Base-by-base conservation (phyloP, 2,888 invertebrate species). In the Enoplolaimus lenunculus region DNA sequence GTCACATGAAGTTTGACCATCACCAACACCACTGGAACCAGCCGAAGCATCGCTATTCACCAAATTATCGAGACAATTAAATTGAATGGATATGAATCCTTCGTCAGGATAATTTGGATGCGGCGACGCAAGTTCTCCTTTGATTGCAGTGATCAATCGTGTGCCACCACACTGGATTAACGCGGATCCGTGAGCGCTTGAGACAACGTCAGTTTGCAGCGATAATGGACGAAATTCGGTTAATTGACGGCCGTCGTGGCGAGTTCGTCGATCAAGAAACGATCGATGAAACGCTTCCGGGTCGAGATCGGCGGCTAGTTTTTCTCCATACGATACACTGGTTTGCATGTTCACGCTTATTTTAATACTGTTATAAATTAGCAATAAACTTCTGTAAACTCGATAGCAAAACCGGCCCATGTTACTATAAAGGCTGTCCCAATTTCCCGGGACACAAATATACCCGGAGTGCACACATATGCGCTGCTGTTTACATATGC, bases 271-370 rank as follows among this genome's bases (percentile, higher is more conserved):
- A 21, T 45, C 21, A 13, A 45, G 21, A 45, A 45, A 45, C 21
- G 45, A 45, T 21, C 7, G 21, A 45, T 45, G 21, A 45, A 45
- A 45, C 45, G 7, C 21, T 45, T 45, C 45, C 21, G 45, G 45
- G 7, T 45, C 45, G 7, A 45, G 21, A 13, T 13, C 45, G 7
- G 45, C 45, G 21, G 45, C 45, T 45, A 45, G 21, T 45, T 45
- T 7, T 21, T 45, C 7, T 45, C 21, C 45, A 21, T 21, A 13
- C 89, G 78, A 90, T 90, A n/a, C n/a, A n/a, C n/a, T n/a, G n/a
- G n/a, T n/a, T n/a, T n/a, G n/a, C n/a, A n/a, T n/a, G n/a, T n/a
- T n/a, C n/a, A n/a, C n/a, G n/a, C n/a, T n/a, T n/a, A n/a, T n/a
- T n/a, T n/a, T n/a, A n/a, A n/a, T n/a, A n/a, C n/a, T n/a, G n/a